Evolutionary conservation across 2,888 invertebrate genomes (phyloP), one percentile per base, ranked within the genome.

Genomic region (Selenia dentaria): DNA sequence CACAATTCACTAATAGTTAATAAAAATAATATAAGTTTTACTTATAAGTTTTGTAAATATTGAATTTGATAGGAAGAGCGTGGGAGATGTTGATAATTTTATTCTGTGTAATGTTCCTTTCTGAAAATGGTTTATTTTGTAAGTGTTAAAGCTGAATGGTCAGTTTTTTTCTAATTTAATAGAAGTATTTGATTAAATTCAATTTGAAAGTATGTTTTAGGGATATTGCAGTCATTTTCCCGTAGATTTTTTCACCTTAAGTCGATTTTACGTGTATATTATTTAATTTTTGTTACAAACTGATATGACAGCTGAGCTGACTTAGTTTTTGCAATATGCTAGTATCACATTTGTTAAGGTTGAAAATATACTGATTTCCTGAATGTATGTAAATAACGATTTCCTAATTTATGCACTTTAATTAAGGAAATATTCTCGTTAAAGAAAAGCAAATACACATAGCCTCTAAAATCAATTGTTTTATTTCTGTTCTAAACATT

Each of bases 391-490:
- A 87, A 80, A 88, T 86, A 85, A 78, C 66, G 70, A 70, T 81
- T 82, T 79, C 79, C 82, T 86, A 86, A n/a, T 88, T 88, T 87
- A 88, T 88, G 87, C 87, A 87, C 87, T 66, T 57, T 76, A 79
- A 63, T 76, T 79, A 79, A 74, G 72, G 55, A 65, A 70, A 72
- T 67, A 57, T 66, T 70, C 66, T 79, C 71, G 69, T 67, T 75
- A 59, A 71, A 74, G 63, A 68, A 73, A 65, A 74, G 67, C 68
- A 76, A 83, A 83, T 79, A 83, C 77, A 84, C 73, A 66, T 69
- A 74, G 69, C 65, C 67, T 68, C 60, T 66, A 47, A 64, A 66
- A 64, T 55, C 4, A 2, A 53, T 67, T 38, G 71, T 79, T 77
- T 80, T 67, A 74, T 79, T 79, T 67, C 18, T 2, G 27, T 26